These are phyloP conservation scores for Nipponacmea schrenckii DNA, from an alignment of 2,888 invertebrate genomes.

Conservation along the genomic window DNA sequence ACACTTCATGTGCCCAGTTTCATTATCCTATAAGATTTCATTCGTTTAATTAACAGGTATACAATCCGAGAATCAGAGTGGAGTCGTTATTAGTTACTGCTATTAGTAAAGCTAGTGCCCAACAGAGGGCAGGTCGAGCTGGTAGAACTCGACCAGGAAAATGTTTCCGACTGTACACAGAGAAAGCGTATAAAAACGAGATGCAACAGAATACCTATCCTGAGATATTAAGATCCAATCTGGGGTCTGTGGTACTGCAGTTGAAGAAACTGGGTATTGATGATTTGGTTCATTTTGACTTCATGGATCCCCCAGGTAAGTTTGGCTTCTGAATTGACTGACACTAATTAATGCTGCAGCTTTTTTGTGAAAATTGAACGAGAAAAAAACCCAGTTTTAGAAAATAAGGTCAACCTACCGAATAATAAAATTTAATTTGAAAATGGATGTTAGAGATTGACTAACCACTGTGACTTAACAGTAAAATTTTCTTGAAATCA, in stretches of 20 bases:
- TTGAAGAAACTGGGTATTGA: constrained; percentile 98
- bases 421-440: too few relatives aligned
- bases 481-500: too few relatives aligned
- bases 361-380: too few relatives aligned
- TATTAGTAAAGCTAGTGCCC: constrained; percentile 98
- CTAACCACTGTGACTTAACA: too few relatives aligned
- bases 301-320: constrained; percentile 95
- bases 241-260: constrained; percentile 97
- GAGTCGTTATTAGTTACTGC: constrained; percentile 98
- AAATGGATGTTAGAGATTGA: too few relatives aligned
- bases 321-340: neutral
- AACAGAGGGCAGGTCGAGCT: constrained; percentile 97
- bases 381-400: too few relatives aligned
- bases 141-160: constrained; percentile 98
- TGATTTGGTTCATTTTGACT: constrained; percentile 99
- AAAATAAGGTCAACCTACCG: too few relatives aligned
- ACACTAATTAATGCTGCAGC: too few relatives aligned
- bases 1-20: too few relatives aligned
- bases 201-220: constrained; percentile 99
- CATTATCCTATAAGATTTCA: too few relatives aligned
- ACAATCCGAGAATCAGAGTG: constrained; percentile 89
- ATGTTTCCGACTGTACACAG: constrained; percentile 90
- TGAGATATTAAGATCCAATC: constrained; percentile 89
- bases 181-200: constrained; percentile 84
- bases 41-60: constrained; percentile 72